Conservation (phyloP, 2,888 invertebrate species). For the Gari tellinella region DNA sequence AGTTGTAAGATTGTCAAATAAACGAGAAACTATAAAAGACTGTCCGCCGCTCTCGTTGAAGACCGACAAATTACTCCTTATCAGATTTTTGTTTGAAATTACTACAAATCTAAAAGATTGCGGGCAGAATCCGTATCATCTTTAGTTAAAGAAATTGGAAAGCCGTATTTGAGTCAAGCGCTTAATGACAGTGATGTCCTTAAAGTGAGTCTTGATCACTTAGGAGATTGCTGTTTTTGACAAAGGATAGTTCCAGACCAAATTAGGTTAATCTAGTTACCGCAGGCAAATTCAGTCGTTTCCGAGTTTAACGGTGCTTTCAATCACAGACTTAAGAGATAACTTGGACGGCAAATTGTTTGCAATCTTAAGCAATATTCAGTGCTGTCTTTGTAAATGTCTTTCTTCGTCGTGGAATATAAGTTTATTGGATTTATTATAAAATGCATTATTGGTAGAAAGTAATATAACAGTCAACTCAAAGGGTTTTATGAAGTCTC, state of each 20-base stretch:
- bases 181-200: constrained; percentile 40
- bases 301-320: too few species aligned
- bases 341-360: too few species aligned
- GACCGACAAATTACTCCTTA: constrained; percentile 9
- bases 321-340: too few species aligned
- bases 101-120: constrained; percentile 39
- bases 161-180: constrained; percentile 36
- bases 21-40: too few species aligned
- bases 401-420: too few species aligned
- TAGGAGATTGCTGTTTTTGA: constrained; percentile 20
- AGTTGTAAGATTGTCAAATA: too few species aligned
- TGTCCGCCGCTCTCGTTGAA: constrained; percentile 2
- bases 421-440: too few species aligned
- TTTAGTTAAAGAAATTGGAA: constrained; percentile 37
- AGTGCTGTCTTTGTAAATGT: too few species aligned
- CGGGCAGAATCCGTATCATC: constrained; percentile 46
- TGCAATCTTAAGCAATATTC: too few species aligned
- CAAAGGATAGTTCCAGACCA: constrained; percentile 16
- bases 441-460: too few species aligned
- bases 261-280: constrained; percentile 9
- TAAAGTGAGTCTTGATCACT: constrained; percentile 29
- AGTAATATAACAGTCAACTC: too few species aligned
- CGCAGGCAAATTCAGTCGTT: neutral
- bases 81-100: constrained; percentile 33
- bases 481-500: too few species aligned